These are phyloP conservation scores for Apostichopus californicus DNA, from an alignment of 35 echinoderm and acorn worm genomes.

Conservation along the genomic window DNA sequence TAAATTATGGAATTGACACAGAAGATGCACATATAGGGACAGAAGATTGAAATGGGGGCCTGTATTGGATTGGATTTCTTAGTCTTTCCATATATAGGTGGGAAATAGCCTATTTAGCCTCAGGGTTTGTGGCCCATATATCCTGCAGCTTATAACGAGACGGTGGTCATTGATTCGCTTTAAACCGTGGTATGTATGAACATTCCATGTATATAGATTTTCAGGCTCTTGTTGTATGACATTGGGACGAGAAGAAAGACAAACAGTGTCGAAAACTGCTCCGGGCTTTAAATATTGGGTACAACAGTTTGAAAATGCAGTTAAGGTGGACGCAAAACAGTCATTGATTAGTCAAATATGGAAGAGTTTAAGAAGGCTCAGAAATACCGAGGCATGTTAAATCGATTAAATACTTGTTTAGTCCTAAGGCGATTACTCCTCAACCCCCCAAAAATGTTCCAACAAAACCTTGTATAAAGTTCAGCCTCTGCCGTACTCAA, in stretches of 20 bases:
- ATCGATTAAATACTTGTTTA: not conserved
- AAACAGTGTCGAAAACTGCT: not conserved
- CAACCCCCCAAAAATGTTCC: no score
- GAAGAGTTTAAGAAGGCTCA: not conserved
- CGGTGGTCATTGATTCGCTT: not conserved
- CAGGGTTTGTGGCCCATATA: not conserved
- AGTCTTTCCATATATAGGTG: no score
- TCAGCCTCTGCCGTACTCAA: no score
- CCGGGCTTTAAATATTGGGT: not conserved
- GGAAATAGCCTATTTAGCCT: not conserved
- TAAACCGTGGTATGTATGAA: not conserved
- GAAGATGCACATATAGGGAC: no score
- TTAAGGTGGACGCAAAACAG: not conserved
- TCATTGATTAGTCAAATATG: no score
- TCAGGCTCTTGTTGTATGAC: constrained; percentile 25
- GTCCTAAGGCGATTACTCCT: not conserved
- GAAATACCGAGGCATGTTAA: not conserved
- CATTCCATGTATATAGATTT: constrained; percentile 36
- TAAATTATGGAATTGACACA: no score
- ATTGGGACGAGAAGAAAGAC: constrained; percentile 9
- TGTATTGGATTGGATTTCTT: no score
- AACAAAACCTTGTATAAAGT: no score
- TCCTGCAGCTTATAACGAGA: not conserved
- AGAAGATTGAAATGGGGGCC: no score
- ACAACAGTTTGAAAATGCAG: not conserved